These are phyloP conservation scores for Enteromius unitaeniatus DNA, from an alignment of 2,797 vertebrate genomes.

Conservation along the genomic window DNA sequence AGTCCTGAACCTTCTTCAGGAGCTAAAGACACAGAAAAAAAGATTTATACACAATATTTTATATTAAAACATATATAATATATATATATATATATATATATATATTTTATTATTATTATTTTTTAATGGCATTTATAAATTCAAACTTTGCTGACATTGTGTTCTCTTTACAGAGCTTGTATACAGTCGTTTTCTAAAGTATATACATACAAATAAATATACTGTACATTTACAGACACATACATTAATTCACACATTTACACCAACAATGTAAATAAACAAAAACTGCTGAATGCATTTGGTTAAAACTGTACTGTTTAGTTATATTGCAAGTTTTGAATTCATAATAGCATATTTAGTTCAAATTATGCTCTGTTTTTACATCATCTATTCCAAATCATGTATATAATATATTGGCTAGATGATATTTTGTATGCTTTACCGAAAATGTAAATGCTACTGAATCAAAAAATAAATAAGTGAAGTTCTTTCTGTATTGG, in stretches of 20 bases:
- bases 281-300: not conserved
- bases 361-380: not conserved
- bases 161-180: not conserved
- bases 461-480: not conserved
- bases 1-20: slow-evolving; percentile 66
- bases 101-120: too few relatives aligned
- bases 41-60: not conserved
- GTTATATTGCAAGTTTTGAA: not conserved
- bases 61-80: not conserved
- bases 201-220: not conserved
- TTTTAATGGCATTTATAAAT: not conserved
- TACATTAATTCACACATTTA: not conserved
- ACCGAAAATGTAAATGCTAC: not conserved
- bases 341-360: not conserved
- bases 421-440: not conserved
- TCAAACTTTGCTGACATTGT: not conserved
- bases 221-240: not conserved
- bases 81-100: not conserved
- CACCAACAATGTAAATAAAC: not conserved
- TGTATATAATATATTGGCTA: not conserved
- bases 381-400: not conserved
- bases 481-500: not conserved
- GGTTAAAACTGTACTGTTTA: not conserved
- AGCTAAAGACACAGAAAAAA: slow-evolving; percentile 66
- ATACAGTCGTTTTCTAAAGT: not conserved